Evolutionary conservation across 92 coral and sea anemone genomes (phyloP), one percentile per base, ranked within the genome.

Genomic region (Isaurus tuberculatus): DNA sequence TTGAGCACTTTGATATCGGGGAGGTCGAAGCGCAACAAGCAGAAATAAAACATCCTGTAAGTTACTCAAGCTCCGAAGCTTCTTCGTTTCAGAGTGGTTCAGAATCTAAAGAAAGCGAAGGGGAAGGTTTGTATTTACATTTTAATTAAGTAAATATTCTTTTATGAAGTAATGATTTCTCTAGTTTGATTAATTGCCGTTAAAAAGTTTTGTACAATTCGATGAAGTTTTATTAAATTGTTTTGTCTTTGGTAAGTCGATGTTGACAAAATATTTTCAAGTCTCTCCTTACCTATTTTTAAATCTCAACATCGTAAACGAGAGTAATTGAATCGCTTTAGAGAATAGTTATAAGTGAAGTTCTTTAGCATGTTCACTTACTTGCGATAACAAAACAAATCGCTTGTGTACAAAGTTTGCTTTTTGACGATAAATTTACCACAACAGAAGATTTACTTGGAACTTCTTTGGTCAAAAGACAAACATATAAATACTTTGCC

Each of bases 1-100:
- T 95, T 58, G 91, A 92, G 5, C 95, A 91, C 46, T 92, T 95
- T 34, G 98, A 91, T 9, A 93, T 95, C 82, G 93, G 95, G 8
- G 94, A 91, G 65, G 65, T 95, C 8, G 88, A 90, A 28, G 98
- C 97, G 14, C 92, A 90, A 11, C 93, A 92, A 72, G 94, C 98
- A 0, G 92, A 95, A 86, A 22, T 79, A 11, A 83, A 29, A 5
- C 70, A 78, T 28, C 91, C 90, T 61, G 86, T 43, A 36, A 88
- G 87, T 2, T 82, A 79, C 37, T 84, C 66, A 25, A 65, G 83
- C 63, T 44, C 85, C 17, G 90, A 84, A 20, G 92, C 92, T 32
- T 73, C 83, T 2, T 49, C 73, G 22, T 72, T 70, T 8, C 92
- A 89, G 46, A 48, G 77, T 37, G 65, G 49, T 61, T 92, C 90